Evolutionary conservation across 2,113 vertebrate genomes (phyloP), one percentile per base, ranked within the genome.

Genomic region (Macaca nemestrina): DNA sequence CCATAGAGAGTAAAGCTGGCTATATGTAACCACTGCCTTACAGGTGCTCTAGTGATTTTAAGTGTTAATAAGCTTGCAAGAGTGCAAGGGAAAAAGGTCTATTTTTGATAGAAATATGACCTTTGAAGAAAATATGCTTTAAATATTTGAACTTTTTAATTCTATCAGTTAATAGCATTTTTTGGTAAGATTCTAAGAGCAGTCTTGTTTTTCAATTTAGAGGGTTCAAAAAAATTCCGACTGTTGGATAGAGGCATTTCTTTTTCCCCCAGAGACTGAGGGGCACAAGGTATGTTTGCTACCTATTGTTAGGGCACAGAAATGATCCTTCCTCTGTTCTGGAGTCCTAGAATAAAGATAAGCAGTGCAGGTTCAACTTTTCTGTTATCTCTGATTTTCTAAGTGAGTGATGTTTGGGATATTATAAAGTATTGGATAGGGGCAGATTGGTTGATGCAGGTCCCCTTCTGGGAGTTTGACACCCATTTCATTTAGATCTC

Each of bases 61-160:
- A 88, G 86, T 86, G 78, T 93, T 94, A 80, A 94, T 90, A 78
- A 94, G 72, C 45, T 88, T 64, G 48, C 35, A 76, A 57, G 1
- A 40, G 8, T 55, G 11, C 32, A 78, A 79, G 59, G 70, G 50
- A 18, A 68, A 94, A 89, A 83, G 43, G 61, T 82, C 84, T 92
- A 76, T 87, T 93, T 92, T 94, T 90, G 43, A 78, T 84, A 68
- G 61, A 95, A 95, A 96, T 88, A 81, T 45, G n/a, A 82, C 16
- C 5, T n/a, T 83, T 94, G 68, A 84, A 88, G 88, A 59, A 55
- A 85, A 75, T 27, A 40, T 64, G 27, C 16, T 87, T 40, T 90
- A 55, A 55, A 55, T 55, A 55, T 55, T 55, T 93, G 25, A 93
- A 68, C 91, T 9, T 57, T 81, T 81, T 55, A 59, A n/a, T 59